phyloP scores from a whole-genome alignment of 2,888 invertebrate genomes.

The Sepiola atlantica region DNA sequence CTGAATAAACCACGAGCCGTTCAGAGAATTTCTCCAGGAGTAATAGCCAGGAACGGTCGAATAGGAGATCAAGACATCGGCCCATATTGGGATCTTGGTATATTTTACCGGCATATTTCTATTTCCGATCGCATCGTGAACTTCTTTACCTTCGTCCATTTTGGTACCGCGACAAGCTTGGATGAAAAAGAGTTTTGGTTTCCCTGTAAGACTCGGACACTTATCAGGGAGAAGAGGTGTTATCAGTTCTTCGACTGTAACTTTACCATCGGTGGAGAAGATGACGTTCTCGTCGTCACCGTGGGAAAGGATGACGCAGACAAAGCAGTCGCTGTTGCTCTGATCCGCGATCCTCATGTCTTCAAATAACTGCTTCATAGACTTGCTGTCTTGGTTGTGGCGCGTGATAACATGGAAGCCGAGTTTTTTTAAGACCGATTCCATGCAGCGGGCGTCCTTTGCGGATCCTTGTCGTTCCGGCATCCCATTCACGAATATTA shows the following conservation, averaged over 20 bases:
- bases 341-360: constrained; percentile 86
- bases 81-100: constrained; percentile 61
- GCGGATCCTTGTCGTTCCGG: constrained; percentile 82
- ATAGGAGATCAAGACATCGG: constrained; percentile 62
- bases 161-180: constrained; percentile 68
- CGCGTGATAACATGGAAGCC: constrained; percentile 82
- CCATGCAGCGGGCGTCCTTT: constrained; percentile 85
- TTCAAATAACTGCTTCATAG: constrained; percentile 78
- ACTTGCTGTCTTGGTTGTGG: constrained; percentile 80
- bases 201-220: constrained; percentile 88
- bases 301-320: constrained; percentile 88
- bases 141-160: constrained; percentile 54
- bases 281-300: constrained; percentile 88
- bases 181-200: constrained; percentile 83
- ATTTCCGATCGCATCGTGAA: constrained; percentile 58
- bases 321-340: constrained; percentile 85
- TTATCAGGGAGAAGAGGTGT: constrained; percentile 79
- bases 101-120: constrained; percentile 80
- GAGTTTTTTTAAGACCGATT: constrained; percentile 78
- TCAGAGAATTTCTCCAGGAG: constrained; percentile 41
- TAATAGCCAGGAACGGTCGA: constrained; percentile 76
- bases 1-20: constrained; percentile 40
- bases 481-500: constrained; percentile 80
- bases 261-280: constrained; percentile 88
- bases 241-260: constrained; percentile 85